A percentile compares a stretch with the other conserved stretches of the same genome.
Evolutionary conservation across 2,888 invertebrate species (phyloP).

Genomic region (Drosophila paranaensis): DNA sequence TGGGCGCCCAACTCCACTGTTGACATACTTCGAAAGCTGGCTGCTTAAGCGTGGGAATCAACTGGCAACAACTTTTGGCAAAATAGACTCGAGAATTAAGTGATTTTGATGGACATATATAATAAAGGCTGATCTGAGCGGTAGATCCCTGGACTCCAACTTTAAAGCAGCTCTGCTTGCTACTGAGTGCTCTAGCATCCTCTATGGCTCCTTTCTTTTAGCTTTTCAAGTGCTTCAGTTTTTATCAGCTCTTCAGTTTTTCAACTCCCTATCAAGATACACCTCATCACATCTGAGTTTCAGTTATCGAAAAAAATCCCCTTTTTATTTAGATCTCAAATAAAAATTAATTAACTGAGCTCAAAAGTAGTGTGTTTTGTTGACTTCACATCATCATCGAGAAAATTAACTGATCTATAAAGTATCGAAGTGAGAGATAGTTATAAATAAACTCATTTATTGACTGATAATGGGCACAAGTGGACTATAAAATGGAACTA

Average conservation of each 20-base stretch:
- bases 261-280: background rate
- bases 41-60: constrained; percentile 29
- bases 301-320: constrained; percentile 4
- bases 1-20: constrained; percentile 14
- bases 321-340: background rate
- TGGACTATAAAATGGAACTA: constrained; percentile 1
- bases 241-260: background rate
- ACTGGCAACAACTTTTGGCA: too few species aligned
- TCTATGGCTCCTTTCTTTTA: too few species aligned
- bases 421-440: background rate
- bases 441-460: constrained; percentile 6
- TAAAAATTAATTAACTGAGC: constrained; percentile 2
- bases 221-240: too few species aligned
- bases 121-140: background rate
- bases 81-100: background rate
- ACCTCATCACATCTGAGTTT: background rate
- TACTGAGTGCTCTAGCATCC: too few species aligned
- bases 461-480: background rate
- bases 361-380: background rate
- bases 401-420: constrained; percentile 6
- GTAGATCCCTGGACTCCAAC: too few species aligned
- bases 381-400: background rate
- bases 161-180: too few species aligned
- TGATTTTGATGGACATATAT: too few species aligned
- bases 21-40: constrained; percentile 10